phyloP scores from a whole-genome alignment of 2,797 vertebrate genomes.

The Anisognathus igniventris region DNA sequence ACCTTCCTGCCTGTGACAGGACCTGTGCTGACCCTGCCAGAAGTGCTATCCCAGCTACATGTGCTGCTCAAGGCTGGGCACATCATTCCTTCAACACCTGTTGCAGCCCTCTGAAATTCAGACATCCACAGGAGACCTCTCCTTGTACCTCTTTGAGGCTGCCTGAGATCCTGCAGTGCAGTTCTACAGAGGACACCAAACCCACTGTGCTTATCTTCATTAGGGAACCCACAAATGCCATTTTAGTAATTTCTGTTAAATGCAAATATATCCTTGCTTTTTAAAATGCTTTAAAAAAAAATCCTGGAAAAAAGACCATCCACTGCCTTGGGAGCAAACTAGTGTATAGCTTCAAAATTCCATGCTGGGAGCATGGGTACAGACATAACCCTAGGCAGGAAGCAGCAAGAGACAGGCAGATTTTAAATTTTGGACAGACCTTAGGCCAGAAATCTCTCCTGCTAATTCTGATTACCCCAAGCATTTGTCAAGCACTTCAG shows the following conservation, averaged over 20 bases:
- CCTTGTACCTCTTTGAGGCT: not conserved
- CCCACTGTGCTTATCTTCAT: not conserved
- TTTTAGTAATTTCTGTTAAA: not conserved
- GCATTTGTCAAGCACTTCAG: not conserved
- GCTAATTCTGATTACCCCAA: not conserved
- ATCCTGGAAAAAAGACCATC: not conserved
- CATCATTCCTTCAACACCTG: not conserved
- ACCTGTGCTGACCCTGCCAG: not conserved
- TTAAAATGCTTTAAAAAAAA: too few species aligned
- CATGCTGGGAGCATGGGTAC: not conserved
- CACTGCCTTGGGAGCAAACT: not conserved
- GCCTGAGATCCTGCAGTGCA: not conserved
- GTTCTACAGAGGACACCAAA: not conserved
- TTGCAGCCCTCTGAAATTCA: not conserved
- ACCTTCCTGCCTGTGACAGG: not conserved
- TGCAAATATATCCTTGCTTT: not conserved
- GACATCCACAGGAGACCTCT: not conserved
- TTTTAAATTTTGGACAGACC: not conserved
- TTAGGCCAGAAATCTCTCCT: not conserved
- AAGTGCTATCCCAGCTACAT: accelerated
- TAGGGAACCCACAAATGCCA: not conserved
- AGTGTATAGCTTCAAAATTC: not conserved
- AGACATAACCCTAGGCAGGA: not conserved
- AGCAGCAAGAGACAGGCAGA: not conserved
- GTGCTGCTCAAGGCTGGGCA: not conserved